Evolutionary conservation across 2,888 invertebrate genomes (phyloP).

Genomic region (Euzetes globulus): DNA sequence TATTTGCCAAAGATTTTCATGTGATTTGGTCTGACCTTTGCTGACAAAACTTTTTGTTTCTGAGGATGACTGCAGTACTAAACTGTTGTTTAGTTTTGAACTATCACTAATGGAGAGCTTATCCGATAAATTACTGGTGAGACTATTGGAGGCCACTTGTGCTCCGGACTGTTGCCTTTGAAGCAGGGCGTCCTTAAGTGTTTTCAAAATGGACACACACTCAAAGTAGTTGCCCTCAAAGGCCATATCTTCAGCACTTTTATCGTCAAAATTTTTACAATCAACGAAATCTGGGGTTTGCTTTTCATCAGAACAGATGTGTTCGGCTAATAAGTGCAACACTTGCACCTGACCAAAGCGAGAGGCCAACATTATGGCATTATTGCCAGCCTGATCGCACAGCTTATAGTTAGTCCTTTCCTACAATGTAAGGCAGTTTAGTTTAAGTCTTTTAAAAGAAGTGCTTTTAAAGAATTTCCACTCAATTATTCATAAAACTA

Average conservation of each 20-base stretch:
- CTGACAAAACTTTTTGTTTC: not conserved
- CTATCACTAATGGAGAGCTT: not conserved
- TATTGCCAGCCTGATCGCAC: slow-evolving; percentile 21
- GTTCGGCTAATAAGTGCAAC: not conserved
- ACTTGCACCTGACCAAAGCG: not conserved
- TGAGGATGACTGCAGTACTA: not conserved
- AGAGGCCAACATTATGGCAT: slow-evolving; percentile 16
- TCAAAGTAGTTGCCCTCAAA: not conserved
- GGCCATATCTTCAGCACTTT: slow-evolving; percentile 9
- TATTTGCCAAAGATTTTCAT: not conserved
- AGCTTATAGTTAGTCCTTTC: not conserved
- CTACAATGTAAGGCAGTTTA: not conserved
- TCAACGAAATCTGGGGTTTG: not conserved
- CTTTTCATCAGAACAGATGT: not conserved
- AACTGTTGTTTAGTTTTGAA: not conserved
- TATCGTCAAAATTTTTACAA: not conserved
- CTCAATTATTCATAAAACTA: no score
- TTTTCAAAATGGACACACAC: not conserved
- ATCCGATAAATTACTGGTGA: not conserved
- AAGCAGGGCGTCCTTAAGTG: not conserved
- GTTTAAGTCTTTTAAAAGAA: not conserved
- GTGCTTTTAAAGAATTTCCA: not conserved
- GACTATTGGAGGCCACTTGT: not conserved
- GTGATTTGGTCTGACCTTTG: slow-evolving; percentile 2
- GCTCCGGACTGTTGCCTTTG: not conserved